Conservation (phyloP, 1,140 invertebrate genomes). For the Adoxophyes honmai region DNA sequence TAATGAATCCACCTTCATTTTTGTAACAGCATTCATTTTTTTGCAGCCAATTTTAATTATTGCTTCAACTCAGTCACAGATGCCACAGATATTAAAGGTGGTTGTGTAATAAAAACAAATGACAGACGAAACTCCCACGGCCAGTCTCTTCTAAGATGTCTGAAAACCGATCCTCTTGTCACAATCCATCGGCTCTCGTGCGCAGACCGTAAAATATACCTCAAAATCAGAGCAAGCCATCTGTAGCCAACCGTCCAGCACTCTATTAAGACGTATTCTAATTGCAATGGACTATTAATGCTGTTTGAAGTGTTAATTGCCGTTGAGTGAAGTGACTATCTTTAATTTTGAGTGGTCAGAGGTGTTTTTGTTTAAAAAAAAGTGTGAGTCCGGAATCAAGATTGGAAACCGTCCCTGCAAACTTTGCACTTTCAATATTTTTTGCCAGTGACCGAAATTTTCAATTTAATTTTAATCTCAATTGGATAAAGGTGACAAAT, state of each 20-base stretch:
- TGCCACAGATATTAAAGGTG: not conserved
- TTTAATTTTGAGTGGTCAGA: not conserved
- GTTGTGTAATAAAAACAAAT: conserved; percentile 16
- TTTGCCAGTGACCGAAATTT: no score
- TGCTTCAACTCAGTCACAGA: no score
- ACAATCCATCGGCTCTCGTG: conserved; percentile 56
- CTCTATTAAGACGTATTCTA: conserved; percentile 49
- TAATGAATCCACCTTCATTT: no score
- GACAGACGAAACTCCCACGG: conserved; percentile 47
- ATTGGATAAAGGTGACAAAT: no score
- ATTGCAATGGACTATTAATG: conserved; percentile 21
- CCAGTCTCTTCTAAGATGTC: conserved; percentile 42
- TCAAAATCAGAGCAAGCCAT: conserved; percentile 56
- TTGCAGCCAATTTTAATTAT: no score
- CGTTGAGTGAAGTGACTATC: not conserved
- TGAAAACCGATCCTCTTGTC: conserved; percentile 64
- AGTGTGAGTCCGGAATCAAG: no score
- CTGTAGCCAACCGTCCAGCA: conserved; percentile 41
- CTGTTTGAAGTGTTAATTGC: no score
- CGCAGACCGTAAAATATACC: conserved; percentile 66
- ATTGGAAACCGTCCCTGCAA: no score
- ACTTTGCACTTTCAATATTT: no score
- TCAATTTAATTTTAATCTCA: no score
- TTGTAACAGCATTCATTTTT: no score
- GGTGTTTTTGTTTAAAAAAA: not conserved